Evolutionary conservation across 1,140 invertebrate genomes (phyloP), one percentile per base, ranked within the genome.

Genomic region (Drosophila chauvacae): DNA sequence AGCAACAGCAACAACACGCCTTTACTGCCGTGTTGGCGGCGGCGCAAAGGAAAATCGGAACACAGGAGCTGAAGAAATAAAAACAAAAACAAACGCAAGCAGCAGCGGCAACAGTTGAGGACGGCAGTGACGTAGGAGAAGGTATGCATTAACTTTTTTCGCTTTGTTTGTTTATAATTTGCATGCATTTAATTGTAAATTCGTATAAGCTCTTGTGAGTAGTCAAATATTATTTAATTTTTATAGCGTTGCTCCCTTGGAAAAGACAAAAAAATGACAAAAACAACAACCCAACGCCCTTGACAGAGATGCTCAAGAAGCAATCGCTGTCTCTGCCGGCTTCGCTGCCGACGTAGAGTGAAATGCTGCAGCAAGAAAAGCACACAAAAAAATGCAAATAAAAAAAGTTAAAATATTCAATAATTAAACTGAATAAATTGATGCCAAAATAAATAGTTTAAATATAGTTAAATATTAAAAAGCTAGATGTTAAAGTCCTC

Each of bases 221-320:
- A 47, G 28, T 18, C 14, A 11, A 9, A 48, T 60, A 50, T 48
- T n/a, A 50, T 26, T 50, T 51, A 26, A 33, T 51, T 53, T 33
- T 37, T 23, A 35, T 30, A 26, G 7, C 18, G 39, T n/a, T 63
- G 33, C 37, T 57, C 61, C 11, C 39, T 41, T 16, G 33, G 13
- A 39, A 56, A n/a, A 18, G 10, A 37, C 45, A 63, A 63, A 23
- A 23, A 26, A n/a, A 30, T n/a, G 1, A 35, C 30, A 53, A 45
- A 39, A 44, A 48, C 56, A 73, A 68, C 73, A 63, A 50, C 63
- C 55, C 73, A 78, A 88, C 80, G 84, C 84, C 84, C 84, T 87
- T 87, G 84, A 88, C 80, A 83, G 84, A 83, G 84, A 78, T 79
- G 80, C 33, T 41, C 33, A 72, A 64, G 62, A 41, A 59, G 44